These are phyloP conservation scores for Ginglymostoma cirratum DNA, from an alignment of 2,113 vertebrate genomes.

Conservation along the genomic window DNA sequence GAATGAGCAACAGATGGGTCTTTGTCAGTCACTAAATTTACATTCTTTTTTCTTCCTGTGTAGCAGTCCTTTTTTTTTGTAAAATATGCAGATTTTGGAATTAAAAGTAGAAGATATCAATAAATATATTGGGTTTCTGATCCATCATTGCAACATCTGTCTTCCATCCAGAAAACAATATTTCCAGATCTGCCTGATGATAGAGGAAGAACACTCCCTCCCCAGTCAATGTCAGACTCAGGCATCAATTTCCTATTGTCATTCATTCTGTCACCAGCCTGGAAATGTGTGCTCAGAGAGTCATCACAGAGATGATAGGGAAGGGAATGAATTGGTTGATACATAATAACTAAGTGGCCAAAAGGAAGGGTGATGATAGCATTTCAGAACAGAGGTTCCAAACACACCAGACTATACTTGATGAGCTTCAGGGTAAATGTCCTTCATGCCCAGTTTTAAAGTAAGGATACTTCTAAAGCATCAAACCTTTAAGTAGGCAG, in stretches of 20 bases:
- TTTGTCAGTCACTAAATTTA: no score
- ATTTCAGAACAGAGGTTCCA: not conserved
- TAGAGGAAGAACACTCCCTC: no score
- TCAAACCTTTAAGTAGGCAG: not conserved
- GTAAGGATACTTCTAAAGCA: not conserved
- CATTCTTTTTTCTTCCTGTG: no score
- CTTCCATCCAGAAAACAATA: not conserved
- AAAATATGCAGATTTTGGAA: no score
- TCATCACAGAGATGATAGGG: not conserved
- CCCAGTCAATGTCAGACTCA: not conserved
- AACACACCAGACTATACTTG: not conserved
- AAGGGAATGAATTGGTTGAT: not conserved
- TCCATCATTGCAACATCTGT: not conserved
- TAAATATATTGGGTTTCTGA: no score
- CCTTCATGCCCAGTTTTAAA: not conserved
- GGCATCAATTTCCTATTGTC: not conserved
- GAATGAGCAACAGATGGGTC: no score
- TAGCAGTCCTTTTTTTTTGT: no score
- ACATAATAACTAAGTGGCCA: not conserved
- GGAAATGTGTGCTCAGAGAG: not conserved
- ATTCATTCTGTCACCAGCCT: not conserved
- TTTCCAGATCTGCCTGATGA: not conserved
- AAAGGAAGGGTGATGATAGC: not conserved
- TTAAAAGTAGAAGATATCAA: no score
- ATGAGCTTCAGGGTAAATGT: not conserved